phyloP scores from a whole-genome alignment of 2,888 invertebrate genomes.

The Trypoxylon attenuatum region DNA sequence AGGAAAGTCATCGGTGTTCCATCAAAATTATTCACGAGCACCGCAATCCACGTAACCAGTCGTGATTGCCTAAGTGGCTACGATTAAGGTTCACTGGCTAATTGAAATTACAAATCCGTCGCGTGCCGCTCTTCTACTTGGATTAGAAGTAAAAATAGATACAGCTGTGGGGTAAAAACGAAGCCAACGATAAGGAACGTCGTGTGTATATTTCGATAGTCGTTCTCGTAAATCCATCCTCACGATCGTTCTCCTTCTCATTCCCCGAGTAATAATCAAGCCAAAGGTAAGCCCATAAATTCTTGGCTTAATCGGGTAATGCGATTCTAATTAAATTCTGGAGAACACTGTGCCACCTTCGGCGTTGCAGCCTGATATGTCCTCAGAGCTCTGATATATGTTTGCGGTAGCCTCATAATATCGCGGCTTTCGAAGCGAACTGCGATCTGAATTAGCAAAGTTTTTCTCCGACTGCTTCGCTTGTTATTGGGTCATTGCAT shows the following conservation, averaged over 20 bases:
- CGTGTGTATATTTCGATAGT: background rate
- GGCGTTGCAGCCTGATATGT: no score
- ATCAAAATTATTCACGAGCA: background rate
- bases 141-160: background rate
- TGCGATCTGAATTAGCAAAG: no score
- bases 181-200: conserved; percentile 7
- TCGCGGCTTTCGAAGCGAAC: no score
- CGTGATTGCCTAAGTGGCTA: background rate
- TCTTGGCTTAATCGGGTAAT: conserved; percentile 16
- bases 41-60: background rate
- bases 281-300: conserved; percentile 22
- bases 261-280: conserved; percentile 28
- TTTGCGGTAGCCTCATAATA: no score
- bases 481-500: no score
- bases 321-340: conserved; percentile 38
- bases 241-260: conserved; percentile 8
- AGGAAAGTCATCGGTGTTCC: background rate
- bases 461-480: no score
- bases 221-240: conserved; percentile 36
- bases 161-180: background rate
- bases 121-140: no score
- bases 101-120: background rate
- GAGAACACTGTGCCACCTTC: background rate
- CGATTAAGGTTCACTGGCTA: background rate
- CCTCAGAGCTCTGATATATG: no score